Base-by-base conservation (phyloP, 2,888 invertebrate genomes). In the Ariolimax columbianus region DNA sequence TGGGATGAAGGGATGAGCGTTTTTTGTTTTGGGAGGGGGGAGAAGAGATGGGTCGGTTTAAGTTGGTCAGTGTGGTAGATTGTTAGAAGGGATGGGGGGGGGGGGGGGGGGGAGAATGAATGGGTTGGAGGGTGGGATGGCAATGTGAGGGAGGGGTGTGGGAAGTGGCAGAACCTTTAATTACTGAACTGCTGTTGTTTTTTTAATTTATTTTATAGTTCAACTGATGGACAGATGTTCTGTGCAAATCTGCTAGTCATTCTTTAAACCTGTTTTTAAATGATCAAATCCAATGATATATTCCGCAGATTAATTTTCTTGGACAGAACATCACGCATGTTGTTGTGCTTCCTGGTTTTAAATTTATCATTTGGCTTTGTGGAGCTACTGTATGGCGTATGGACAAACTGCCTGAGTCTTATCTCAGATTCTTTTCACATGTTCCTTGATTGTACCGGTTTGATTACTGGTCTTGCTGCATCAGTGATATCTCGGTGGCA, bases 351-450 rank as follows among this genome's bases (percentile, higher is more conserved):
- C 94, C 95, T 99, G 26, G 90, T 98, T 88, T 95, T 99, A 66
- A 99, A 99, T 95, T 96, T 99, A 89, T 97, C 97, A 63, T 99
- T 99, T 95, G 99, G 99, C 43, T 98, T 99, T 95, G 97, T 99
- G 75, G 99, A 99, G 94, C 95, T 99, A 83, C 95, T 96, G 87
- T 99, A 98, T 95, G 99, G 99, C 88, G 90, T 95, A 38, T 94
- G 94, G 94, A 94, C 85, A 91, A 93, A 77, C 93, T 94, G 96
- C 95, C 90, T 96, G 96, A 98, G 99, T 93, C 96, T 99, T 89
- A 99, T 99, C 93, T 98, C 98, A 1, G 99, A 99, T 95, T 97
- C 99, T 91, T 99, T 99, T 95, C 99, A 99, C 94, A 99, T 99
- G 99, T 99, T 99, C 95, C 99, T 99, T 94, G 99, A 99, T 95